A percentile compares a stretch with the other conserved stretches of the same genome.
These are phyloP conservation scores for Bombus huntii DNA, from an alignment of 1,140 invertebrate genomes.

Conservation along the genomic window DNA sequence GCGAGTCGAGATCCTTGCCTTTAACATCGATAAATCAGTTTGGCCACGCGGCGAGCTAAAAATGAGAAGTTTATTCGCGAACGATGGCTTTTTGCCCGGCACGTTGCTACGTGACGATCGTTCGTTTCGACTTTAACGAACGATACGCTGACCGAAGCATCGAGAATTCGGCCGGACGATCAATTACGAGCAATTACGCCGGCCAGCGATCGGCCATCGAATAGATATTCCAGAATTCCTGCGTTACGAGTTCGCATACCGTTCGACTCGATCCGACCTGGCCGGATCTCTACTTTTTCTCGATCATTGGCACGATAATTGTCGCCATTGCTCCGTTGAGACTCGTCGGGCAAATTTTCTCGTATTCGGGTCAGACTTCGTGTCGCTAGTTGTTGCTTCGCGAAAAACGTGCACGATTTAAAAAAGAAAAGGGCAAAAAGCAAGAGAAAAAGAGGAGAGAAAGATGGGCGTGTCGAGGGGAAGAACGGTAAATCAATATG, in stretches of 20 bases:
- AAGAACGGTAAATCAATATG: slow-evolving; percentile 61
- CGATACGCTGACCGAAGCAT: background rate
- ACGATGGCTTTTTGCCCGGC: slow-evolving; percentile 9
- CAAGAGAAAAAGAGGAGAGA: background rate
- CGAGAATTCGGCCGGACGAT: slow-evolving; percentile 60
- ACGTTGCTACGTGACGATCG: slow-evolving; percentile 5
- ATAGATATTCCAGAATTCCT: slow-evolving; percentile 61
- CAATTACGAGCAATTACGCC: slow-evolving; percentile 68
- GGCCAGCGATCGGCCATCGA: slow-evolving; percentile 21
- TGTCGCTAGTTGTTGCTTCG: background rate
- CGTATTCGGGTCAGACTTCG: slow-evolving; percentile 12
- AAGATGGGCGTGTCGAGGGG: slow-evolving; percentile 11
- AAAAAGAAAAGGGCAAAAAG: background rate
- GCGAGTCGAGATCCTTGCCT: background rate
- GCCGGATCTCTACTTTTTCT: slow-evolving; percentile 28
- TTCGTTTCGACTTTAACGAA: slow-evolving; percentile 24
- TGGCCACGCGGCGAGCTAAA: slow-evolving; percentile 9
- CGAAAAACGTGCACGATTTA: background rate
- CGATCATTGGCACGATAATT: slow-evolving; percentile 49
- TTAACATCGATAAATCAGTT: slow-evolving; percentile 2
- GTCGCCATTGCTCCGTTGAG: background rate
- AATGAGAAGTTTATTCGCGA: slow-evolving; percentile 26
- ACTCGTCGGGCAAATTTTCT: slow-evolving; percentile 19
- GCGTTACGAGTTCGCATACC: slow-evolving; percentile 30
- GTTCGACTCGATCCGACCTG: background rate